A percentile compares a stretch with the other conserved stretches of the same genome.
phyloP scores from a whole-genome alignment of 1,140 invertebrate species.

The Galendromus occidentalis region DNA sequence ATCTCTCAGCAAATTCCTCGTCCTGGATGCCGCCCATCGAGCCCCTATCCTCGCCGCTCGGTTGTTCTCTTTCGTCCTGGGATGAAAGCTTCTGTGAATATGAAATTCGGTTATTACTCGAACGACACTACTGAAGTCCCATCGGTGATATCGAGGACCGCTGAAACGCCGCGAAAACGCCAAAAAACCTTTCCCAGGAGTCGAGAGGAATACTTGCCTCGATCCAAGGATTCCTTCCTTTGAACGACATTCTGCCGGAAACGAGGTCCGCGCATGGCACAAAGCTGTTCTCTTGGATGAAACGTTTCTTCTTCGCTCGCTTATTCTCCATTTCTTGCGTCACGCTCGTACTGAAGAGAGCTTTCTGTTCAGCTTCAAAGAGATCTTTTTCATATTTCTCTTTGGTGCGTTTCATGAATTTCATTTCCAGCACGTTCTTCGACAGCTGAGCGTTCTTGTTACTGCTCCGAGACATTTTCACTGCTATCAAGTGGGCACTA shows the following conservation, averaged over 20 bases:
- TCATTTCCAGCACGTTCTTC: conserved; percentile 24
- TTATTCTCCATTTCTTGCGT: conserved; percentile 36
- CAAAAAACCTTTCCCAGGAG: too few species aligned
- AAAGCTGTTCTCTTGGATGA: conserved; percentile 51
- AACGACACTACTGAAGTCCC: too few species aligned
- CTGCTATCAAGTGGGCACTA: too few species aligned
- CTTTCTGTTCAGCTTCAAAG: conserved; percentile 46
- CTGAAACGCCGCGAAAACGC: too few species aligned
- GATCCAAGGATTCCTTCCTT: conserved; percentile 69
- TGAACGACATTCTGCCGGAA: conserved; percentile 60
- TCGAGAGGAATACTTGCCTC: conserved; percentile 32
- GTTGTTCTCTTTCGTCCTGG: conserved; percentile 13
- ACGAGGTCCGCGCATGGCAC: conserved; percentile 47
- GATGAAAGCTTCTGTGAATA: conserved; percentile 14
- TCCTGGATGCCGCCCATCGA: conserved; percentile 16
- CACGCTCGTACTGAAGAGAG: conserved; percentile 42
- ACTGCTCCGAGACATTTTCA: not conserved
- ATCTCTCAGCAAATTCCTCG: conserved; percentile 16
- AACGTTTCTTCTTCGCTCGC: conserved; percentile 40
- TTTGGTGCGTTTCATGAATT: conserved; percentile 76
- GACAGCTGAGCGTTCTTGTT: conserved; percentile 17
- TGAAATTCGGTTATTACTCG: too few species aligned
- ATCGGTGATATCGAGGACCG: too few species aligned
- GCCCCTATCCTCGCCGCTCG: conserved; percentile 11
- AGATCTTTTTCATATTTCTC: conserved; percentile 51